Evolutionary conservation across 2,797 vertebrate genomes (phyloP), one percentile per base, ranked within the genome.

Genomic region (Sciurus vulgaris): DNA sequence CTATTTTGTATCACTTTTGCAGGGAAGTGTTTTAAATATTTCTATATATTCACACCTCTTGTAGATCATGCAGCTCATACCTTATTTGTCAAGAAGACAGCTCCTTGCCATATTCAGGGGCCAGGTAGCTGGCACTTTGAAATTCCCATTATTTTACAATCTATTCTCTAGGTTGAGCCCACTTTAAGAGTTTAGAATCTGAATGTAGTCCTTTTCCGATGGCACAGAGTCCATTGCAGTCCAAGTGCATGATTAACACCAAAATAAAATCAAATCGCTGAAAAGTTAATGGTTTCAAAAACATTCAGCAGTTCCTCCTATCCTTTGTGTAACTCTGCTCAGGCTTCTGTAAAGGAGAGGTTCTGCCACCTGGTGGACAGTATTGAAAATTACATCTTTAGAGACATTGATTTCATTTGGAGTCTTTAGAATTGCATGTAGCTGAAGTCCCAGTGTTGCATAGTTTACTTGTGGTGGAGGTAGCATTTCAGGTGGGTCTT

Each of bases 281-380:
- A 70, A 90, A 97, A 93, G 81, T 61, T 77, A 67, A 93, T 76
- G 76, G 44, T 95, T 94, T 79, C 20, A 82, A 92, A 95, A 86
- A 41, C n/a, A 18, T 0, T 0, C 7, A 15, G 59, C 28, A 28
- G 20, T 81, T 88, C 35, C 86, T 54, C 24, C 20, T 30, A 24
- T 65, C 49, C 94, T 95, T 96, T 97, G 95, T 95, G 84, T 89
- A 1, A 0, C 47, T 51, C 26, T 15, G 33, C 24, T 73, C 15
- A 12, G 82, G 72, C 96, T 96, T 97, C 86, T 92, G 78, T 76
- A 93, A 95, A 97, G 97, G 97, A 92, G 49, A 95, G 47, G 91
- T 59, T 0, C 0, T 98, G 98, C 98, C 98, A 97, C 94, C 98
- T 97, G 96, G 98, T 98, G 98, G 98, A 93, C 87, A 63, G 0